phyloP scores from a whole-genome alignment of 2,113 vertebrate genomes.

The Clarias batrachus region DNA sequence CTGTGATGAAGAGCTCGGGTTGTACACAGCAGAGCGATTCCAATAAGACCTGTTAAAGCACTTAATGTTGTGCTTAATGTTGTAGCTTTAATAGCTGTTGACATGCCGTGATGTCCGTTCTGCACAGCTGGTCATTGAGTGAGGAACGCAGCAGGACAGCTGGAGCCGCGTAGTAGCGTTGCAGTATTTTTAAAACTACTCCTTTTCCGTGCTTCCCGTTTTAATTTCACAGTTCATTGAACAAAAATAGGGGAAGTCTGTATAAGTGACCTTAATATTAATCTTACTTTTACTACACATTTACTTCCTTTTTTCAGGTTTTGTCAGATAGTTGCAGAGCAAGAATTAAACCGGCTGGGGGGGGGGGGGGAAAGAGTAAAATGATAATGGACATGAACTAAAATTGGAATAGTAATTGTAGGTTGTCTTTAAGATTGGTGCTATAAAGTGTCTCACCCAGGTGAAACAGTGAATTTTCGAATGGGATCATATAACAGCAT shows the following conservation, averaged over 20 bases:
- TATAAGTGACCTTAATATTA: background rate
- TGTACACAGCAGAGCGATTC: background rate
- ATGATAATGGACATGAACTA: background rate
- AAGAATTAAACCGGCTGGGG: background rate
- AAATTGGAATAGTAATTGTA: background rate
- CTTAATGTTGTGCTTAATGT: constrained; percentile 26
- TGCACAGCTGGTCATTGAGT: constrained; percentile 24
- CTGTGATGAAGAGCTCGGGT: constrained; percentile 21
- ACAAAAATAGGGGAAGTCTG: constrained; percentile 25
- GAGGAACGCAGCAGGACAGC: constrained; percentile 12
- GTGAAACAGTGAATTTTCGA: too few species aligned
- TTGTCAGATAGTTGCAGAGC: background rate
- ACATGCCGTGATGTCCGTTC: constrained; percentile 6
- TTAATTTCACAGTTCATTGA: background rate
- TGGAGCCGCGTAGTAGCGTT: constrained; percentile 4
- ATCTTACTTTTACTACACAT: background rate
- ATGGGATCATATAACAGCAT: too few species aligned
- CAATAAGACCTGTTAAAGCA: constrained; percentile 24
- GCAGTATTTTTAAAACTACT: too few species aligned
- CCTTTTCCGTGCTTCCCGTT: constrained; percentile 27
- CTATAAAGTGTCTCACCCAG: too few species aligned
- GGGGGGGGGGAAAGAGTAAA: background rate
- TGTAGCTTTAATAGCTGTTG: background rate
- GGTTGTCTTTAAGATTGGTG: background rate
- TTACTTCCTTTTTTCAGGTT: background rate